Evolutionary conservation across 2,888 invertebrate genomes (phyloP).

Genomic region (Limenitis camilla): DNA sequence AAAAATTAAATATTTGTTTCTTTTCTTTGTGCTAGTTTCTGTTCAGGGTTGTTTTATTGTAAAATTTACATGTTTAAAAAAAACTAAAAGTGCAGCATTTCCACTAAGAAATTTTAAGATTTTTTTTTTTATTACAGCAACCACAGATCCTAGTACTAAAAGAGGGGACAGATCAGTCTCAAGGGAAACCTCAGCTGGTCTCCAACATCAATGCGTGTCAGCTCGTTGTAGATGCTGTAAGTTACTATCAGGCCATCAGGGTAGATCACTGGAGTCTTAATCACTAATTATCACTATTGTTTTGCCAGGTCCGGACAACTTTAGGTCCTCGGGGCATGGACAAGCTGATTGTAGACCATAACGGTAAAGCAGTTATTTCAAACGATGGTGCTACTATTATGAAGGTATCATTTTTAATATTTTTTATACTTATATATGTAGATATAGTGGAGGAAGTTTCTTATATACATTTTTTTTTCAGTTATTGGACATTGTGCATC

Average conservation of each 20-base stretch:
- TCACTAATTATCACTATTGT: neutral
- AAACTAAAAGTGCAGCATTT: too few species aligned
- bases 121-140: constrained; percentile 78
- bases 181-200: constrained; percentile 96
- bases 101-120: too few species aligned
- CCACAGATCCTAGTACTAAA: constrained; percentile 97
- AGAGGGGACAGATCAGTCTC: constrained; percentile 97
- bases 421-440: neutral
- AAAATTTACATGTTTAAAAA: too few species aligned
- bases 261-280: neutral
- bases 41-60: too few species aligned
- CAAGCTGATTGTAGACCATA: constrained; percentile 94
- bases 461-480: constrained; percentile 23
- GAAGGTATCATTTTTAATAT: constrained; percentile 70
- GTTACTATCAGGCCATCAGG: too few species aligned
- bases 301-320: constrained; percentile 84
- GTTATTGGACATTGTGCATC: constrained; percentile 97
- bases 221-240: constrained; percentile 93
- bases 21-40: too few species aligned
- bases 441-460: neutral
- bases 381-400: constrained; percentile 99
- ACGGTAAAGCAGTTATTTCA: constrained; percentile 95
- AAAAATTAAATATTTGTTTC: too few species aligned
- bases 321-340: constrained; percentile 99
- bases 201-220: constrained; percentile 99